phyloP scores from a whole-genome alignment of 2,797 vertebrate genomes.

The Fringilla coelebs region DNA sequence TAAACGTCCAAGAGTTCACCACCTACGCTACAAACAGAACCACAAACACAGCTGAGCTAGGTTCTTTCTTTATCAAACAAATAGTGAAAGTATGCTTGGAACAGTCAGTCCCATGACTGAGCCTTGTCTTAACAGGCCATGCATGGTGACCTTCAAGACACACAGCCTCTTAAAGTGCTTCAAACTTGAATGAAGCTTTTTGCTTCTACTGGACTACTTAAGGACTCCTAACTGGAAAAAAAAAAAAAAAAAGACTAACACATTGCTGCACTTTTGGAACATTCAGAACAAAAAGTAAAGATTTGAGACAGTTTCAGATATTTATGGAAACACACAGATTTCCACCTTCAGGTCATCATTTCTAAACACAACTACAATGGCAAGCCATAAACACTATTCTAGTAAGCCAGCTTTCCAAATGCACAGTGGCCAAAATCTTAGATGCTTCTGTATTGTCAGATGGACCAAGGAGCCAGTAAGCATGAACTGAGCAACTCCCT shows the following conservation, averaged over 20 bases:
- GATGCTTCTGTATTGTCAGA: background rate
- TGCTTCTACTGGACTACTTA: background rate
- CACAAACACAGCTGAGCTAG: background rate
- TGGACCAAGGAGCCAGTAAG: background rate
- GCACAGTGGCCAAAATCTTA: background rate
- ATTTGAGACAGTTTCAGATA: background rate
- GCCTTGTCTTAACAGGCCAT: slow-evolving; percentile 48
- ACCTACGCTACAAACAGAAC: background rate
- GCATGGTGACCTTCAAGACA: slow-evolving; percentile 52
- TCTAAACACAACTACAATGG: background rate
- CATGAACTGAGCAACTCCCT: background rate
- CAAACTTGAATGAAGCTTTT: slow-evolving; percentile 39
- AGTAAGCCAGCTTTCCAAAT: background rate
- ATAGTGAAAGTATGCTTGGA: slow-evolving; percentile 34
- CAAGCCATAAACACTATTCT: background rate
- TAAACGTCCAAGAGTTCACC: background rate
- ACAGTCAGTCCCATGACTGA: slow-evolving; percentile 53
- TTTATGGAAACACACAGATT: background rate
- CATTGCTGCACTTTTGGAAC: background rate
- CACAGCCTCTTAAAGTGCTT: background rate
- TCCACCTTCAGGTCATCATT: background rate
- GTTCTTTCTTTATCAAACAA: slow-evolving; percentile 39
- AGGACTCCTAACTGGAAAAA: background rate
- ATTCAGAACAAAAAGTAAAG: background rate
- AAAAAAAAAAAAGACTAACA: background rate